Conservation (phyloP, 2,888 invertebrate species). For the Cenopis cana region DNA sequence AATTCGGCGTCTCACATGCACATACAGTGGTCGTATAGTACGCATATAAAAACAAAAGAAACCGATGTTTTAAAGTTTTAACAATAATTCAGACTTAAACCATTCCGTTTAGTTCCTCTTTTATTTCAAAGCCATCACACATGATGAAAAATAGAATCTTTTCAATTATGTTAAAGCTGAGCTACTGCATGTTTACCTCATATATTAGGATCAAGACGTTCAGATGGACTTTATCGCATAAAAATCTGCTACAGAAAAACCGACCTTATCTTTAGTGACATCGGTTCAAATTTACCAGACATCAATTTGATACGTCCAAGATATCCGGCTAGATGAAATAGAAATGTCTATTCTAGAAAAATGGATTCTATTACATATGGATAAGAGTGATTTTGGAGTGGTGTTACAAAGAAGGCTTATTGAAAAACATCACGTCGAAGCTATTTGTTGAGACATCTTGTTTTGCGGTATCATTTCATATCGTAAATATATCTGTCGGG, state of each 20-base stretch:
- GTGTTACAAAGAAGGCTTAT: conserved; percentile 18
- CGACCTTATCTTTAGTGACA: neutral
- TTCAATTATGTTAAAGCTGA: conserved; percentile 9
- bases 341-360: neutral
- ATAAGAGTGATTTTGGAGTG: conserved; percentile 2
- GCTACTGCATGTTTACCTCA: conserved; percentile 20
- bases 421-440: conserved; percentile 36
- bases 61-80: neutral
- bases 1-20: no score
- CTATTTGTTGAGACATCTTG: conserved; percentile 36
- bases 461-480: conserved; percentile 38
- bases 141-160: neutral
- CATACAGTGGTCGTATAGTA: no score
- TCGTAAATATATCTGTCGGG: conserved; percentile 27
- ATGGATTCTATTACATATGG: neutral
- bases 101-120: no score
- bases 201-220: conserved; percentile 30
- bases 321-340: conserved; percentile 2
- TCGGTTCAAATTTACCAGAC: neutral
- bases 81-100: no score
- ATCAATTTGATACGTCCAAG: conserved; percentile 6
- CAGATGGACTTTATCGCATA: conserved; percentile 5
- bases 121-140: neutral
- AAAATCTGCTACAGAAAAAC: neutral
- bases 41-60: no score